Conservation (phyloP, 2,888 invertebrate genomes). For the Thereva unica region DNA sequence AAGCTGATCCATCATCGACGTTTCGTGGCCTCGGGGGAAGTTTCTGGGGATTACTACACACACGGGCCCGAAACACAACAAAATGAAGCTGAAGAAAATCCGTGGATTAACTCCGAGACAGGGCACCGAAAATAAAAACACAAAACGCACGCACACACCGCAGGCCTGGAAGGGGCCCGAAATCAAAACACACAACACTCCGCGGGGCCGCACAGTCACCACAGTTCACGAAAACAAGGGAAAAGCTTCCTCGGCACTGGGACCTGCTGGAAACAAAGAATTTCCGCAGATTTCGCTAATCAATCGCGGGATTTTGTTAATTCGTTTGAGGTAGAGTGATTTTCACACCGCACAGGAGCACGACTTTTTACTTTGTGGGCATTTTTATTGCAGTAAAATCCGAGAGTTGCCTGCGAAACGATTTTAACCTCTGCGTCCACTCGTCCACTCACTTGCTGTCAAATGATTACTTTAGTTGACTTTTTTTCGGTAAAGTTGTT, state of each 20-base stretch:
- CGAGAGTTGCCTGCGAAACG: slow-evolving; percentile 1
- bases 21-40: no score
- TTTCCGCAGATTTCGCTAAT: slow-evolving; percentile 1
- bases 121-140: background rate
- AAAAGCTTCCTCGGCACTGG: slow-evolving; percentile 5
- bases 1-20: no score
- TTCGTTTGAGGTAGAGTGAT: no score
- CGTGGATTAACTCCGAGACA: no score
- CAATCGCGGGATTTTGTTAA: no score
- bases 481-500: no score
- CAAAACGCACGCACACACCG: background rate
- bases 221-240: no score
- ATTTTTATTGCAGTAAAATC: slow-evolving; percentile 16
- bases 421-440: slow-evolving; percentile 20
- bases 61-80: no score
- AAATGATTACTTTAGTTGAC: background rate
- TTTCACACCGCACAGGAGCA: no score
- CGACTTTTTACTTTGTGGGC: background rate
- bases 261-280: slow-evolving; percentile 1
- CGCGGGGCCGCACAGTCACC: slow-evolving; percentile 4
- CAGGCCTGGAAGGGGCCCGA: slow-evolving; percentile 12
- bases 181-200: slow-evolving; percentile 23
- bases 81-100: no score
- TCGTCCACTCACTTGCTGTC: slow-evolving; percentile 21
- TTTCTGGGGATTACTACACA: no score